Percentiles rank a stretch among this genome's conserved stretches.
phyloP scores from a whole-genome alignment of 2,113 vertebrate species.

The Dipodomys ordii region DNA sequence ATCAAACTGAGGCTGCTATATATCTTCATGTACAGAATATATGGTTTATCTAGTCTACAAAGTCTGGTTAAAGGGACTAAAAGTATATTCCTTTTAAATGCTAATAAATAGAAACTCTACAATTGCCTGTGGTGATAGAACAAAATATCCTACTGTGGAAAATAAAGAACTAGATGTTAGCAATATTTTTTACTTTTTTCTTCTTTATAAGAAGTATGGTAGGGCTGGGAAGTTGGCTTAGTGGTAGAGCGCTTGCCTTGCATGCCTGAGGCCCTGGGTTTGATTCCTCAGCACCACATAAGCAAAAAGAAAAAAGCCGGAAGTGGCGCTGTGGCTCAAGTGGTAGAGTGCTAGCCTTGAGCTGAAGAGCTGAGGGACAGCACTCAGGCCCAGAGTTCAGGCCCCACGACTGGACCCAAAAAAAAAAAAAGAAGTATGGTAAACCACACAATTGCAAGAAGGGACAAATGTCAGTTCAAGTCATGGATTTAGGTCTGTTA shows the following conservation, averaged over 20 bases:
- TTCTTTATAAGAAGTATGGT: background rate
- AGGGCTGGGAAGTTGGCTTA: too few species aligned
- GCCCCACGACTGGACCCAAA: too few species aligned
- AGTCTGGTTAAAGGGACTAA: background rate
- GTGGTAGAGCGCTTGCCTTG: too few species aligned
- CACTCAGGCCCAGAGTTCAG: too few species aligned
- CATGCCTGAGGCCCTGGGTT: too few species aligned
- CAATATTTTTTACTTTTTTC: background rate
- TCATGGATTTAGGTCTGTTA: background rate
- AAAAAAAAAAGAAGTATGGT: background rate
- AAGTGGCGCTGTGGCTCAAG: too few species aligned
- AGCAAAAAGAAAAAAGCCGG: too few species aligned
- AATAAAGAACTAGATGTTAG: background rate
- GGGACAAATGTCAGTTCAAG: background rate
- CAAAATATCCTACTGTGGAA: slow-evolving; percentile 36
- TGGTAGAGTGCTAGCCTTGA: too few species aligned
- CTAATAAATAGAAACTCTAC: background rate
- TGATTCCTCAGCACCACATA: too few species aligned
- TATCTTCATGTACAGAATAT: background rate
- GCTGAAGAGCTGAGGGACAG: too few species aligned
- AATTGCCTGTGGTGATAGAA: background rate
- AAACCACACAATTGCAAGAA: background rate
- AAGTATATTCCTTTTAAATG: background rate
- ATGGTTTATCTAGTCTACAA: background rate
- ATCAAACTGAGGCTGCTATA: background rate